Evolutionary conservation across 2,888 invertebrate genomes (phyloP), one percentile per base, ranked within the genome.

Genomic region (Steinernema carpocapsae): DNA sequence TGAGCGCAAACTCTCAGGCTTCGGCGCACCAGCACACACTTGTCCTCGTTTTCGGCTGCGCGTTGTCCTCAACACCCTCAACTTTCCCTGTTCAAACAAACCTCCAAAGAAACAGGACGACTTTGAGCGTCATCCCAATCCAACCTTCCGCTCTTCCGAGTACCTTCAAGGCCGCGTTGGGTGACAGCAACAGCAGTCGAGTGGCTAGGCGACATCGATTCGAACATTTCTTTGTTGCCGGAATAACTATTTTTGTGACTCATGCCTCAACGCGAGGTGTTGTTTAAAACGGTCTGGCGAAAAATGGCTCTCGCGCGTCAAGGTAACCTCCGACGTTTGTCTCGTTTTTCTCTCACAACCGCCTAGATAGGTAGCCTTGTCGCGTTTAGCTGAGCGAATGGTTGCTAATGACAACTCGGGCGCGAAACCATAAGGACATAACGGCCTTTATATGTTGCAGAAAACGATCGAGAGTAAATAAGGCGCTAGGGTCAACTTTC

Each of bases 61-160:
- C n/a, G n/a, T n/a, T n/a, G 48, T 48, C n/a, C 10, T 48, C 48
- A 6, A 10, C 48, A 19, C 48, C 56, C 26, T 56, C 10, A 43
- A 43, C 7, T 43, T 14, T 7, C 56, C 22, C 56, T 56, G 56
- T 56, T 56, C 56, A 56, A 56, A 56, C 56, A 56, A 56, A 56
- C 56, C 6, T 19, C 6, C 43, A 14, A 7, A 7, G 43, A 43
- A 43, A 14, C n/a, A n/a, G n/a, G n/a, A n/a, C n/a, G n/a, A 43
- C 43, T 14, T 43, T 43, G 43, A 7, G 43, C 43, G 10, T 7
- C 43, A 43, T 43, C 43, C 43, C 14, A 7, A 7, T 43, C n/a
- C n/a, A n/a, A n/a, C n/a, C 43, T 14, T 43, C 43, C 43, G 7
- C 43, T 14, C 43, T 43, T 14, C 10, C 14, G 7, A 12, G 43